phyloP scores from a whole-genome alignment of 1,140 invertebrate species.

The Leptinotarsa texana region DNA sequence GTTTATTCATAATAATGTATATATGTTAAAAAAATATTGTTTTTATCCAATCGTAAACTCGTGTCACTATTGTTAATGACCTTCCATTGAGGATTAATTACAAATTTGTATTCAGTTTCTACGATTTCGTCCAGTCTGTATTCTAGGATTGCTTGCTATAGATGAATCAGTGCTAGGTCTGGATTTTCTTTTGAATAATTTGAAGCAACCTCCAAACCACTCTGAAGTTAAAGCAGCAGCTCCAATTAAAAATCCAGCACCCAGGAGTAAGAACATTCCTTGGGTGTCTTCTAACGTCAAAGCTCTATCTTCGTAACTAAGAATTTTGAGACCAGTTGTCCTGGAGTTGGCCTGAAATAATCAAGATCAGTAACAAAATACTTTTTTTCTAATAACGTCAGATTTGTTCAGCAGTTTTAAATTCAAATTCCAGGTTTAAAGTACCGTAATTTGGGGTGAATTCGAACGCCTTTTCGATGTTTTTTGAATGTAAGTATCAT shows the following conservation, averaged over 20 bases:
- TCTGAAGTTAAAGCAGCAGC: slow-evolving; percentile 61
- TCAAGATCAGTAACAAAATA: neutral
- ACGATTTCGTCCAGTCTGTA: slow-evolving; percentile 35
- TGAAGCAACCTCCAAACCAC: slow-evolving; percentile 67
- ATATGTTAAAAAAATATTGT: neutral
- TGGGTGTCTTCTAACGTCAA: slow-evolving; percentile 74
- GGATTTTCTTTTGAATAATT: slow-evolving; percentile 56
- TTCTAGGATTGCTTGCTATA: slow-evolving; percentile 45
- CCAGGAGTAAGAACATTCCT: slow-evolving; percentile 76
- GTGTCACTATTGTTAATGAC: neutral
- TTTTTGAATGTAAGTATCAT: no score
- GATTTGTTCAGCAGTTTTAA: no score
- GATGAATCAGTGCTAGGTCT: slow-evolving; percentile 25
- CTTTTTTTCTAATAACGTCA: no score
- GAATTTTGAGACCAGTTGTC: slow-evolving; percentile 37
- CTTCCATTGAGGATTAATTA: neutral
- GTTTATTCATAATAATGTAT: neutral
- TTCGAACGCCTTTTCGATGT: no score
- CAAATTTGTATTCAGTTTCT: neutral
- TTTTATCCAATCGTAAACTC: neutral
- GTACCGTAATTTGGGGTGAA: no score
- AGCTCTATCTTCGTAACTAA: slow-evolving; percentile 66
- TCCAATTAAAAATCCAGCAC: slow-evolving; percentile 66
- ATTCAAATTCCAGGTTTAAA: no score
- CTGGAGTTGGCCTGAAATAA: slow-evolving; percentile 46